These are phyloP conservation scores for Styela plicata DNA, from an alignment of 23 tunicate species.

Conservation along the genomic window DNA sequence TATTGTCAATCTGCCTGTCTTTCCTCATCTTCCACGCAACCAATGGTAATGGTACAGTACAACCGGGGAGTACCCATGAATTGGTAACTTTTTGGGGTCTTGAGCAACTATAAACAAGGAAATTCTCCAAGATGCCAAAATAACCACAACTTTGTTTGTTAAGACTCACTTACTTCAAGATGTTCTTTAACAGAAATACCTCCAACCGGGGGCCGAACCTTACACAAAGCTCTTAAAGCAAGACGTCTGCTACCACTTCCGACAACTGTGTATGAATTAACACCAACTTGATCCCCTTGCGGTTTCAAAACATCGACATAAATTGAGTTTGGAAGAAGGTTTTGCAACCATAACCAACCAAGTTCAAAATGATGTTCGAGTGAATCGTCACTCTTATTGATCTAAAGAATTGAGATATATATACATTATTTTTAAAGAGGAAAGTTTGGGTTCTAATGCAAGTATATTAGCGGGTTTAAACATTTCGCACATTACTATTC, in stretches of 20 bases:
- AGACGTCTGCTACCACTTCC: conserved; percentile 79
- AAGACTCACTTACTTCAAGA: conserved; percentile 54
- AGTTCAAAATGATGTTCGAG: conserved; percentile 87
- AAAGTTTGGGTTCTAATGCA: no score
- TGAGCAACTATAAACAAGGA: no score
- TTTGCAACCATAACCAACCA: conserved; percentile 74
- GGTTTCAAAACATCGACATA: conserved; percentile 87
- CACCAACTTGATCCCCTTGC: conserved; percentile 54
- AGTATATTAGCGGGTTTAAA: no score
- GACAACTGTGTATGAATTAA: conserved; percentile 43
- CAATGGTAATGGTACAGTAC: no score
- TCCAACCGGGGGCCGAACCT: conserved; percentile 93
- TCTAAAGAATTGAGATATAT: conserved; percentile 18
- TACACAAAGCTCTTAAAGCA: conserved; percentile 77
- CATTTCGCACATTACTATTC: no score
- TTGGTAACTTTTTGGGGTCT: no score
- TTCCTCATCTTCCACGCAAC: no score
- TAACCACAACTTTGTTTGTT: no score
- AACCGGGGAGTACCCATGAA: no score
- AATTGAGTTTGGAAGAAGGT: conserved; percentile 81
- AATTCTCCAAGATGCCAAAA: no score
- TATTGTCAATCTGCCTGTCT: no score
- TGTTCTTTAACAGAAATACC: conserved; percentile 97
- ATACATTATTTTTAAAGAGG: no score
- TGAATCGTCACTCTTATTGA: conserved; percentile 82